A percentile compares a stretch with the other conserved stretches of the same genome.
Evolutionary conservation across 1,140 invertebrate species (phyloP).

Genomic region (Himalopsyche phryganea): DNA sequence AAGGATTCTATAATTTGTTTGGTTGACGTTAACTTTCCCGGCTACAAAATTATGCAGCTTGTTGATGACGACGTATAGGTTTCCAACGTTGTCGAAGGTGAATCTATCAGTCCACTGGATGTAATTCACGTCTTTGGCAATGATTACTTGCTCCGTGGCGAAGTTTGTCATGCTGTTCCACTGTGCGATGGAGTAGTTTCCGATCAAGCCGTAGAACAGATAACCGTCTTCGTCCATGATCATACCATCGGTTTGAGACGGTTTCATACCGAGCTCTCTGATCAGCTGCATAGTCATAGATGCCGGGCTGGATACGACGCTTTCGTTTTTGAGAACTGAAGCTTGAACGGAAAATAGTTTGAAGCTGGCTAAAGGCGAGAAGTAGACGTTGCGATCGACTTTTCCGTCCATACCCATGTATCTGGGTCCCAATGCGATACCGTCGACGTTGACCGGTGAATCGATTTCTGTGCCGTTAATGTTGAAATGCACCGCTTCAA

Average conservation of each 20-base stretch:
- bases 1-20: constrained; percentile 61
- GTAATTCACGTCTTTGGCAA: constrained; percentile 59
- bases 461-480: constrained; percentile 56
- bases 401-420: constrained; percentile 38
- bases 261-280: constrained; percentile 57
- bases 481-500: constrained; percentile 54
- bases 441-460: constrained; percentile 57
- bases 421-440: constrained; percentile 63
- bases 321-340: constrained; percentile 53
- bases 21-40: constrained; percentile 49
- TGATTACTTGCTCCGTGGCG: constrained; percentile 54
- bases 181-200: constrained; percentile 61
- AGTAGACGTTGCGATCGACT: constrained; percentile 58
- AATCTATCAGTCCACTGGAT: constrained; percentile 73
- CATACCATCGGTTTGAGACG: constrained; percentile 66
- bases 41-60: constrained; percentile 61
- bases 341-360: constrained; percentile 60
- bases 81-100: constrained; percentile 61
- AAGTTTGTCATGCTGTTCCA: constrained; percentile 58
- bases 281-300: constrained; percentile 45
- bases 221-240: constrained; percentile 63
- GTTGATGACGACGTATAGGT: constrained; percentile 64
- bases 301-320: constrained; percentile 38
- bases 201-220: constrained; percentile 64
- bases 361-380: constrained; percentile 61